Base-by-base conservation (phyloP, 2,797 vertebrate species). In the Gorsachius magnificus region DNA sequence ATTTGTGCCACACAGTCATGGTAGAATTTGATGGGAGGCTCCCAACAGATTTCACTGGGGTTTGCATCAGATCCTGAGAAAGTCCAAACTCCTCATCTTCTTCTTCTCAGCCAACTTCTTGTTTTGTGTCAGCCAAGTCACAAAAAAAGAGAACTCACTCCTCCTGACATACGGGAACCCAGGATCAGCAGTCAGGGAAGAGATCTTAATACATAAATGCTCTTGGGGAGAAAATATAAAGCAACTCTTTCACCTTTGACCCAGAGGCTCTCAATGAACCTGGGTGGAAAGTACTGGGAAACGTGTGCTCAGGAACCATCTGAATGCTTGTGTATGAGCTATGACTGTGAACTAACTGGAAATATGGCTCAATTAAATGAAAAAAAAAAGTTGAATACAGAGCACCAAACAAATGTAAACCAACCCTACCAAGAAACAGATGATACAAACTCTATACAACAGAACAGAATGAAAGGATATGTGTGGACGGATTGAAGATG, bases 391-490 rank as follows among this genome's bases (percentile, higher is more conserved):
- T 10, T 60, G 66, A 66, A 72, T 35, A 2, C 33, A 93, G 41
- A 95, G 57, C 38, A 68, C 41, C 58, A 94, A 95, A 91, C 9
- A 91, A 70, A 96, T 41, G 15, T 26, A 93, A 93, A 50, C 21
- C 11, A 69, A 20, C 87, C 26, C 13, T 77, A 76, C 65, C 1
- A 36, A 95, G 43, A 71, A 95, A 82, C 22, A 45, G 70, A 88
- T 71, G 60, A 90, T 70, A 81, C 54, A 94, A 86, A 68, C 4
- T 2, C 25, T 91, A 31, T 70, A 35, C 19, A 89, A 45, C 4
- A 33, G 18, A 64, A 75, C 7, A 72, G 66, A 95, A 96, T 28
- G 22, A 87, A 93, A 94, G 84, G 38, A 43, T 20, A 18, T 9
- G 8, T 38, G 38, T 54, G 63, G 82, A 81, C 63, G 76, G 81